Percentiles rank a stretch among this genome's conserved stretches.
Conservation (phyloP, 37 sponge, comb jelly and placozoan species). For the Tethya wilhelma region DNA sequence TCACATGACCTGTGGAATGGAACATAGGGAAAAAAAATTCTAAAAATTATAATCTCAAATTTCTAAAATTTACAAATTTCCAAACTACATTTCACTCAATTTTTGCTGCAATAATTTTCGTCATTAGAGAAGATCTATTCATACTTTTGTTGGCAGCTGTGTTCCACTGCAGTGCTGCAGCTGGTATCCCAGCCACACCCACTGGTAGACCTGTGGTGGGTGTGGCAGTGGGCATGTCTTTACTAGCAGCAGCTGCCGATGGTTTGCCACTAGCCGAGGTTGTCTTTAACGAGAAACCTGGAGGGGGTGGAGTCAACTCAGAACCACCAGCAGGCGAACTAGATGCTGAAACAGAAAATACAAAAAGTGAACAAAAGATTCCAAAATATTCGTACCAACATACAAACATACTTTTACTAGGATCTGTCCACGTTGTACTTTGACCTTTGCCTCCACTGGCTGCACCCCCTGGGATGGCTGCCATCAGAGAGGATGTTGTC, state of each 20-base stretch:
- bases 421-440: neutral
- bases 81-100: neutral
- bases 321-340: neutral
- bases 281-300: conserved; percentile 42
- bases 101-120: neutral
- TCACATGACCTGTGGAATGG: neutral
- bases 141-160: conserved; percentile 6
- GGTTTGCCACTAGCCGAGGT: neutral
- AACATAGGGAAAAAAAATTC: neutral
- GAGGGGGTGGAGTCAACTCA: conserved; percentile 34
- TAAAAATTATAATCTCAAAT: neutral
- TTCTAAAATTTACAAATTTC: neutral
- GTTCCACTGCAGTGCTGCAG: neutral
- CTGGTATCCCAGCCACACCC: neutral
- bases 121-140: neutral
- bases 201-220: neutral
- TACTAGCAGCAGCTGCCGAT: neutral
- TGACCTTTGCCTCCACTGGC: conserved; percentile 8
- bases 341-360: neutral
- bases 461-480: neutral
- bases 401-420: neutral
- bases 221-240: neutral
- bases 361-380: neutral
- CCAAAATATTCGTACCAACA: neutral
- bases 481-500: neutral